A percentile compares a stretch with the other conserved stretches of the same genome.
Evolutionary conservation across 2,888 invertebrate genomes (phyloP).

Genomic region (Beris chalybata): DNA sequence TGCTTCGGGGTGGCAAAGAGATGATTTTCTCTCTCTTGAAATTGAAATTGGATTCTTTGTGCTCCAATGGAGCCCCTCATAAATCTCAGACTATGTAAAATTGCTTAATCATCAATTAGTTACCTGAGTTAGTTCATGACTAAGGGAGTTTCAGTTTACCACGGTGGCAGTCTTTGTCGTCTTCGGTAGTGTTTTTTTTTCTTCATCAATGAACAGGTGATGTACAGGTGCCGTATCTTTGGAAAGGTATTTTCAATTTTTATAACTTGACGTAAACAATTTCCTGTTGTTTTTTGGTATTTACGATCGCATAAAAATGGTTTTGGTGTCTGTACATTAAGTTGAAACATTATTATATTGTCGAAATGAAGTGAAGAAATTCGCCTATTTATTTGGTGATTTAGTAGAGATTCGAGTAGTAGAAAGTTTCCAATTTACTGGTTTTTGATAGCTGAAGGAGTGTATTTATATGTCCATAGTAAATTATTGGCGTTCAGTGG

Average conservation of each 20-base stretch:
- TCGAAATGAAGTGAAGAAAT: conserved; percentile 31
- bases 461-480: too few species aligned
- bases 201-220: too few species aligned
- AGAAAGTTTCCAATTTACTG: not conserved
- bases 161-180: too few species aligned
- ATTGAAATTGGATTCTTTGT: conserved; percentile 19
- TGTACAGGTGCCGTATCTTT: too few species aligned
- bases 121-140: conserved; percentile 20
- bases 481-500: too few species aligned
- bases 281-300: conserved; percentile 18
- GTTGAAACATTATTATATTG: conserved; percentile 26
- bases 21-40: conserved; percentile 10
- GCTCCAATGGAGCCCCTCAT: conserved; percentile 13
- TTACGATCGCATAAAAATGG: conserved; percentile 27
- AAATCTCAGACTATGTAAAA: conserved; percentile 28
- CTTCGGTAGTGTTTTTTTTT: too few species aligned
- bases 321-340: conserved; percentile 9
- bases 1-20: not conserved
- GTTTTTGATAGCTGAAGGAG: too few species aligned
- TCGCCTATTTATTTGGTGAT: conserved; percentile 25
- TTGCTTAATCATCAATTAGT: conserved; percentile 33
- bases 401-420: conserved; percentile 19
- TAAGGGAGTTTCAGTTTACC: not conserved
- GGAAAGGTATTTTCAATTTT: conserved; percentile 25
- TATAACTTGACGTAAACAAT: conserved; percentile 31